Evolutionary conservation across 2,888 invertebrate species (phyloP).

Genomic region (Calameuta idolon): DNA sequence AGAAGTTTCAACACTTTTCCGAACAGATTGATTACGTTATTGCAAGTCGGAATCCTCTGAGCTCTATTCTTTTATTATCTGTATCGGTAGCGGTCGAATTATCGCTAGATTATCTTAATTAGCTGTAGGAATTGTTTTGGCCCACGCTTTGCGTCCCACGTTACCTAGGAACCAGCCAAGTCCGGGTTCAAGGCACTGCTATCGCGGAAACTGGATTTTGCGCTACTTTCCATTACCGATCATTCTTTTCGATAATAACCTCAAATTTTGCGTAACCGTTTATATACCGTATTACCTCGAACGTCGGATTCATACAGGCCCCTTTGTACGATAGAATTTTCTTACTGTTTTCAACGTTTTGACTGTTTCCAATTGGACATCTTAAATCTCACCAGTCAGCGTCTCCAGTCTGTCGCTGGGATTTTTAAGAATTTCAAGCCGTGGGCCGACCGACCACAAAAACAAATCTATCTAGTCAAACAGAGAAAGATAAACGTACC

Average conservation of each 20-base stretch:
- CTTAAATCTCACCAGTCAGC: background rate
- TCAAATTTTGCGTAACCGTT: background rate
- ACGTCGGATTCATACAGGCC: background rate
- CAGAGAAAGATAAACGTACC: background rate
- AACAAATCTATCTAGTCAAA: background rate
- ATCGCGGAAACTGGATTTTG: slow-evolving; percentile 11
- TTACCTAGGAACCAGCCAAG: slow-evolving; percentile 27
- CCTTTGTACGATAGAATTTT: background rate
- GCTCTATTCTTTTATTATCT: background rate
- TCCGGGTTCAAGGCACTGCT: slow-evolving; percentile 13
- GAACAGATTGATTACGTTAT: background rate
- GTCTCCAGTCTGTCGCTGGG: background rate
- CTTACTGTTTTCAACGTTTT: background rate
- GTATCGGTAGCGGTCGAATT: slow-evolving; percentile 30
- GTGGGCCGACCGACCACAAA: background rate
- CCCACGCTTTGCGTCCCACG: slow-evolving; percentile 47
- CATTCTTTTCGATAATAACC: background rate
- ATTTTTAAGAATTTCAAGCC: background rate
- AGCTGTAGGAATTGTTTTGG: slow-evolving; percentile 58
- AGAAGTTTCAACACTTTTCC: background rate
- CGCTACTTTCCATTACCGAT: slow-evolving; percentile 3
- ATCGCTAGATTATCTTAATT: slow-evolving; percentile 64
- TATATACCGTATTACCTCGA: background rate
- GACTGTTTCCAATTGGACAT: background rate
- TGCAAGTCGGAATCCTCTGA: background rate